Conservation (phyloP, 2,113 vertebrate genomes). For the Osmerus eperlanus region DNA sequence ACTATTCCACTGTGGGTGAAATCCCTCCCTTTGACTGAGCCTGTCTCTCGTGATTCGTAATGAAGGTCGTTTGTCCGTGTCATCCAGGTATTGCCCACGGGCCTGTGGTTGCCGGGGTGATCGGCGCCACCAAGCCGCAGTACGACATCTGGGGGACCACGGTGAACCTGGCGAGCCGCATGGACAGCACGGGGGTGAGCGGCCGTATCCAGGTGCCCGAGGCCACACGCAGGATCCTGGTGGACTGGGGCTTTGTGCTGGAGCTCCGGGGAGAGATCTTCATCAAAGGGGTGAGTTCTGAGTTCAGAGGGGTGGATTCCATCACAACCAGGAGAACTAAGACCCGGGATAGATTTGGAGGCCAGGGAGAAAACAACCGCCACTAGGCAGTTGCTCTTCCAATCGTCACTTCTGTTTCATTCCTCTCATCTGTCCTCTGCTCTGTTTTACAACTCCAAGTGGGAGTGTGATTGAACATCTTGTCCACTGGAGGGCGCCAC, state of each 20-base stretch:
- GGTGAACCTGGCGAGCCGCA: conserved; percentile 91
- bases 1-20: no score
- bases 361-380: background rate
- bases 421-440: no score
- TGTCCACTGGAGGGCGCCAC: background rate
- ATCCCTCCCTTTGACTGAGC: no score
- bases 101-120: conserved; percentile 88
- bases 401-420: no score
- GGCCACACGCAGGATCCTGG: conserved; percentile 85
- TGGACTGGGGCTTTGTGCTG: conserved; percentile 88
- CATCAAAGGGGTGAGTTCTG: conserved; percentile 83
- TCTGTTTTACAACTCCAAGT: background rate
- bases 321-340: background rate
- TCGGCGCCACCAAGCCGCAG: conserved; percentile 87
- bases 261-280: conserved; percentile 95
- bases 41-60: no score
- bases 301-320: no score
- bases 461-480: background rate
- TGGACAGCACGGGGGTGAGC: conserved; percentile 91
- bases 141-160: conserved; percentile 96
- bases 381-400: no score
- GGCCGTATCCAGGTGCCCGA: conserved; percentile 92
- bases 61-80: background rate
- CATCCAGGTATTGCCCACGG: conserved; percentile 87
- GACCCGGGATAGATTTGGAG: background rate